Conservation (phyloP, 2,797 vertebrate species). For the Lagodon rhomboides region DNA sequence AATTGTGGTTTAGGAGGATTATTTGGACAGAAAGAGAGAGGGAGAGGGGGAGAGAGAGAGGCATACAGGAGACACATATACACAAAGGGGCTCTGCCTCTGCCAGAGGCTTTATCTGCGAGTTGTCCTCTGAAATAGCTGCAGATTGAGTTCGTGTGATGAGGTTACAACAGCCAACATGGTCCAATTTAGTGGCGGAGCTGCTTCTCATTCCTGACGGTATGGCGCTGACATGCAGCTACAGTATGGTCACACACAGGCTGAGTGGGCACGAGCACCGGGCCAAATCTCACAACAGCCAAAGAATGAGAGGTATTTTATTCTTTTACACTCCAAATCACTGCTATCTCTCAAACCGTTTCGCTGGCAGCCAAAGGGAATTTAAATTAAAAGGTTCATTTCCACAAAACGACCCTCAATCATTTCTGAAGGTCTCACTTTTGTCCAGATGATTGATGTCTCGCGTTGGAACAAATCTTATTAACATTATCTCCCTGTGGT, state of each 20-base stretch:
- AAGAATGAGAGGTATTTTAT: constrained; percentile 55
- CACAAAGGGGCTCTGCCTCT: constrained; percentile 39
- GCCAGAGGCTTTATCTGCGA: constrained; percentile 64
- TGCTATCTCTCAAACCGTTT: constrained; percentile 50
- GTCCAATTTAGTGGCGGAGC: constrained; percentile 10
- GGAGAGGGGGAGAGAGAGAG: constrained; percentile 11
- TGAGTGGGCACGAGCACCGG: constrained; percentile 24
- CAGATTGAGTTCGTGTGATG: constrained; percentile 37
- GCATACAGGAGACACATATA: constrained; percentile 36
- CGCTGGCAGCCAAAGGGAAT: constrained; percentile 44
- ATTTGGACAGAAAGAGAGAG: constrained; percentile 61
- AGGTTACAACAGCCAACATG: constrained; percentile 27
- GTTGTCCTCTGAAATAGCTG: constrained; percentile 36
- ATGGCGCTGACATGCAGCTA: background rate
- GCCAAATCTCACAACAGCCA: constrained; percentile 47
- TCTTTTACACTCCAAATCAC: constrained; percentile 35
- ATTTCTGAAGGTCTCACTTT: constrained; percentile 34
- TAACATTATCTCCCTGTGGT: constrained; percentile 49
- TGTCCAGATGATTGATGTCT: constrained; percentile 49
- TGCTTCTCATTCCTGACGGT: constrained; percentile 13
- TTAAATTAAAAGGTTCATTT: constrained; percentile 56
- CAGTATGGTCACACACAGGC: constrained; percentile 25
- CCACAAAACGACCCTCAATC: constrained; percentile 38
- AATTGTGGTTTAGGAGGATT: constrained; percentile 75
- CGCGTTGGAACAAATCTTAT: constrained; percentile 28